These are phyloP conservation scores for Silurus glanis DNA, from an alignment of 2,113 vertebrate species.

Conservation along the genomic window DNA sequence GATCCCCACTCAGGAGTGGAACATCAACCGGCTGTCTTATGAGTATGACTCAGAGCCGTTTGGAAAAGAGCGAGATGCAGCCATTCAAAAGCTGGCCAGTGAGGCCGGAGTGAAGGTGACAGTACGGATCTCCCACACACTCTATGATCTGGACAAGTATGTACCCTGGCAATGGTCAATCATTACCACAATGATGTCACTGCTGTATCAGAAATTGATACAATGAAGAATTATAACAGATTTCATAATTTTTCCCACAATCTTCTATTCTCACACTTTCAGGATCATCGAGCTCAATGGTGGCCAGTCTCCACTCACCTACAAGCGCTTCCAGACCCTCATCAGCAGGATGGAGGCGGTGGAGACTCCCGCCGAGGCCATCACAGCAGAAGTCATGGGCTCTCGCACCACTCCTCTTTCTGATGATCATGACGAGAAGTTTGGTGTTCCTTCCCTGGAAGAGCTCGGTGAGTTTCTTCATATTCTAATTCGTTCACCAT, in stretches of 20 bases:
- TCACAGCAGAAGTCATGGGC: constrained; percentile 86
- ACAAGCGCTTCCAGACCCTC: constrained; percentile 95
- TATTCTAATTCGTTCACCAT: background rate
- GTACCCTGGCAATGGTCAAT: constrained; percentile 52
- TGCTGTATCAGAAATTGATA: background rate
- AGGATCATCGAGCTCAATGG: constrained; percentile 98
- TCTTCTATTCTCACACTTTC: background rate
- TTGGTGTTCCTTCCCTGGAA: constrained; percentile 92
- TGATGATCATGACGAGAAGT: constrained; percentile 95
- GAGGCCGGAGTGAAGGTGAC: constrained; percentile 97
- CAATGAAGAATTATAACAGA: background rate
- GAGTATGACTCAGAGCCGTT: constrained; percentile 98
- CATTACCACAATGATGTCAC: background rate
- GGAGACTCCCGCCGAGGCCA: constrained; percentile 86
- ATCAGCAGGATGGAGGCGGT: constrained; percentile 93
- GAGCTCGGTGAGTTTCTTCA: constrained; percentile 81
- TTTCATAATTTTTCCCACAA: background rate
- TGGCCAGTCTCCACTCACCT: constrained; percentile 93
- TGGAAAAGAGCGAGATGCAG: constrained; percentile 94
- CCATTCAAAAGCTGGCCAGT: constrained; percentile 92
- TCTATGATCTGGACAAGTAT: constrained; percentile 95
- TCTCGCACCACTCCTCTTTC: constrained; percentile 85
- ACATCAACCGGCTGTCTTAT: constrained; percentile 89
- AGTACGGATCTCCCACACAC: constrained; percentile 91
- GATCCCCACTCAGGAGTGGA: constrained; percentile 83